Evolutionary conservation across 2,888 invertebrate genomes (phyloP).

Genomic region (Andrena dorsata): DNA sequence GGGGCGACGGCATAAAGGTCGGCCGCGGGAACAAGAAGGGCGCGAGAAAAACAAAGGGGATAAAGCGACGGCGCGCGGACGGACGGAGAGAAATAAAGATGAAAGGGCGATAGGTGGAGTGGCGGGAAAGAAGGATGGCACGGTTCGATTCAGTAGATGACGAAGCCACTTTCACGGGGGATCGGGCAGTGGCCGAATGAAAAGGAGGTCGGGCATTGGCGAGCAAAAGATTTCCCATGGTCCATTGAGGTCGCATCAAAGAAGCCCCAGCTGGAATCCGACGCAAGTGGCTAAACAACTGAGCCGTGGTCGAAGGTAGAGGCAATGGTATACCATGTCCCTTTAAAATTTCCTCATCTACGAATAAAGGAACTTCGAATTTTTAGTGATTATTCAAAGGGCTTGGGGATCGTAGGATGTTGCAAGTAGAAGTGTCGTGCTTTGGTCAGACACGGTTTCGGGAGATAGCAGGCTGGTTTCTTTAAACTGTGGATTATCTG

Average conservation of each 20-base stretch:
- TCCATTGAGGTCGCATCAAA: constrained; percentile 31
- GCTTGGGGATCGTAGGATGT: too few relatives aligned
- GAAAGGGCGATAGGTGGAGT: constrained; percentile 24
- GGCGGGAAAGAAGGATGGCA: constrained; percentile 11
- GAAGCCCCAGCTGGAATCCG: not conserved
- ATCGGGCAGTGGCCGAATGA: constrained; percentile 47
- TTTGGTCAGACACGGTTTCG: too few relatives aligned
- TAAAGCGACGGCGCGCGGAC: not conserved
- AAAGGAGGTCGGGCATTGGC: constrained; percentile 35
- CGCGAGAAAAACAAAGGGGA: constrained; percentile 4
- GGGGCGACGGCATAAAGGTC: constrained; percentile 5
- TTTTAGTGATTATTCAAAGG: too few relatives aligned
- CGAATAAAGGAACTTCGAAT: not conserved
- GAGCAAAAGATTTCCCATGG: constrained; percentile 31
- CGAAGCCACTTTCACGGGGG: constrained; percentile 55
- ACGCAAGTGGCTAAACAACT: constrained; percentile 24
- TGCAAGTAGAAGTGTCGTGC: too few relatives aligned
- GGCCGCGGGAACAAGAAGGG: constrained; percentile 11
- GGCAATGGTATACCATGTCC: not conserved
- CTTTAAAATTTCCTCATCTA: not conserved
- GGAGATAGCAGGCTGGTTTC: too few relatives aligned
- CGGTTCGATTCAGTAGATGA: constrained; percentile 42
- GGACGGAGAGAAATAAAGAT: constrained; percentile 30
- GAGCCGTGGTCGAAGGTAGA: not conserved
- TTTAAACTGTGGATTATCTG: too few relatives aligned